Conservation (phyloP, 2,113 vertebrate genomes). For the Perccottus glenii region DNA sequence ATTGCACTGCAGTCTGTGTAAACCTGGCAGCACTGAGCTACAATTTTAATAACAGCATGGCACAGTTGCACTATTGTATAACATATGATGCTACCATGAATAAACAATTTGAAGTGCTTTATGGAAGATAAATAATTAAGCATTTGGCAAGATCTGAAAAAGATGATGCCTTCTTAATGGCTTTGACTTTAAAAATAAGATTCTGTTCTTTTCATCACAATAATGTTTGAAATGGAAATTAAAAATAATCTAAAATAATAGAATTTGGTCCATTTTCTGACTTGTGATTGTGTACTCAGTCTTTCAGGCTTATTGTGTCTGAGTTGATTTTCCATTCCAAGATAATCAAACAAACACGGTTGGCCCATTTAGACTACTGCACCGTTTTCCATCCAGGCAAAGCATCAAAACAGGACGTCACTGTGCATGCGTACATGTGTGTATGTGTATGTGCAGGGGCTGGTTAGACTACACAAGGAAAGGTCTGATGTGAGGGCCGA, state of each 20-base stretch:
- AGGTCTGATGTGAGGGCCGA: conserved; percentile 33
- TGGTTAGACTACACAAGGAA: not conserved
- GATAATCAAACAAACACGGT: conserved; percentile 43
- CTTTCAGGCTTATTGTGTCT: conserved; percentile 44
- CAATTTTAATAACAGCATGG: not conserved
- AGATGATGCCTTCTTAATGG: not conserved
- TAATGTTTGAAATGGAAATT: too few relatives aligned
- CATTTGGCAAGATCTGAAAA: conserved; percentile 20
- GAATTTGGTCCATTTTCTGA: too few relatives aligned
- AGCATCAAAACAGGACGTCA: conserved; percentile 59
- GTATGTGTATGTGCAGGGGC: conserved; percentile 1
- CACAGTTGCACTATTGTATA: not conserved
- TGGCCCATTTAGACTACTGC: conserved; percentile 36
- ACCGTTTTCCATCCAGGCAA: conserved; percentile 36
- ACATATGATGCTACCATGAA: conserved; percentile 14
- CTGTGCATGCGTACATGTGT: conserved; percentile 1
- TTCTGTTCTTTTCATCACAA: too few relatives aligned
- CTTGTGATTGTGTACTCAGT: not conserved
- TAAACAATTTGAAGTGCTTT: conserved; percentile 14
- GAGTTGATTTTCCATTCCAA: conserved; percentile 39
- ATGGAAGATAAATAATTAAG: conserved; percentile 17
- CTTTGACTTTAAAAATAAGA: not conserved
- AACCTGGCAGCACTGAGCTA: not conserved
- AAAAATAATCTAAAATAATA: too few relatives aligned
- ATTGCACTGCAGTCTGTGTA: too few relatives aligned